Evolutionary conservation across 2,113 vertebrate species (phyloP).

Genomic region (Anhinga anhinga): DNA sequence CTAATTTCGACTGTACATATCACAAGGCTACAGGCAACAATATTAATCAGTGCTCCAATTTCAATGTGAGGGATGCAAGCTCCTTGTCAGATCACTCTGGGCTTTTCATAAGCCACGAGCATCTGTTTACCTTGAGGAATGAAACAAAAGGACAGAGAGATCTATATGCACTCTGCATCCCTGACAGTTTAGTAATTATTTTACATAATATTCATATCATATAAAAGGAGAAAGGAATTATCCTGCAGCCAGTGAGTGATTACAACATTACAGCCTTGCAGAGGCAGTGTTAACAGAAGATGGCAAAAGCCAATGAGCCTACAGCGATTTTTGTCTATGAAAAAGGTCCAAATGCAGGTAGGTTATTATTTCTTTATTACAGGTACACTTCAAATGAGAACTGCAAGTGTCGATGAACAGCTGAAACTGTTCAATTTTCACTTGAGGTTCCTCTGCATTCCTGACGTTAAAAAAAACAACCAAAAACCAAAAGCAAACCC

Average conservation of each 20-base stretch:
- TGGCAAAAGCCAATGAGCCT: constrained; percentile 7
- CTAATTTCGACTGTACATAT: constrained; percentile 45
- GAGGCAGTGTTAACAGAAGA: neutral
- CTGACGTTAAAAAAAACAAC: neutral
- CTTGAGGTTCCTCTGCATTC: neutral
- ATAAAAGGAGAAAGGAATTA: constrained; percentile 45
- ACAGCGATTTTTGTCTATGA: neutral
- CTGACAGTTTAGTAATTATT: constrained; percentile 63
- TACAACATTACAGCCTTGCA: neutral
- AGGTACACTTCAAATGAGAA: constrained; percentile 20
- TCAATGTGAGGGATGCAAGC: constrained; percentile 9
- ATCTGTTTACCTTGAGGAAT: constrained; percentile 65
- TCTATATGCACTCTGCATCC: constrained; percentile 7
- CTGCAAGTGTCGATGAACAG: neutral
- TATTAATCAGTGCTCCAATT: constrained; percentile 64
- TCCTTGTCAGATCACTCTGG: constrained; percentile 18
- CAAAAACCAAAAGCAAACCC: too few relatives aligned
- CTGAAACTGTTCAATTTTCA: neutral
- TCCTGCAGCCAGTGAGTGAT: neutral
- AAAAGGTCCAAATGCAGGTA: neutral
- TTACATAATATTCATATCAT: constrained; percentile 25
- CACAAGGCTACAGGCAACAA: constrained; percentile 64
- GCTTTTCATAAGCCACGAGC: constrained; percentile 43
- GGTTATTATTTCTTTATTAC: neutral
- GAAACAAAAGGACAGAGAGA: constrained; percentile 61